Evolutionary conservation across 1,140 invertebrate species (phyloP).

Genomic region (Archivesica marissinica): DNA sequence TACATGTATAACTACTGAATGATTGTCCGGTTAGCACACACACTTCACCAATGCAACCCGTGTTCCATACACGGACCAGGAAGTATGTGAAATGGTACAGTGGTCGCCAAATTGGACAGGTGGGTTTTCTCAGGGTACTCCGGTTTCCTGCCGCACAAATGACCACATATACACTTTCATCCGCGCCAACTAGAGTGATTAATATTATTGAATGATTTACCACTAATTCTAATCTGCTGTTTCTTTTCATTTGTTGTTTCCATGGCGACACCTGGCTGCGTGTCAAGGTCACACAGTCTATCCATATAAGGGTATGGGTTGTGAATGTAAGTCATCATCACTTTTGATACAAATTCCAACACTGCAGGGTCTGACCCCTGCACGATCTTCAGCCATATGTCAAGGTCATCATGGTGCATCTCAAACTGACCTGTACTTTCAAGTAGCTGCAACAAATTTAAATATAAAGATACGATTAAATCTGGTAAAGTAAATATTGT

Average conservation of each 20-base stretch:
- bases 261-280: constrained; percentile 9
- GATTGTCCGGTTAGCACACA: too few relatives aligned
- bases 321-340: constrained; percentile 57
- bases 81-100: too few relatives aligned
- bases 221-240: constrained; percentile 6
- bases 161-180: too few relatives aligned
- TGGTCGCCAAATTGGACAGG: too few relatives aligned
- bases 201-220: constrained; percentile 3
- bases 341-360: constrained; percentile 43
- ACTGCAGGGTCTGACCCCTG: neutral
- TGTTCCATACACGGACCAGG: too few relatives aligned
- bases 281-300: constrained; percentile 45
- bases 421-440: constrained; percentile 48
- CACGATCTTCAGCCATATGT: constrained; percentile 6
- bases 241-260: neutral
- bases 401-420: constrained; percentile 22
- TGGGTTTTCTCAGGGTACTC: too few relatives aligned
- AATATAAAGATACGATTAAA: too few relatives aligned
- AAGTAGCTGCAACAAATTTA: constrained; percentile 19
- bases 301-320: constrained; percentile 60
- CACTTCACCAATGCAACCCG: too few relatives aligned
- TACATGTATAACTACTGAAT: too few relatives aligned
- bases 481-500: too few relatives aligned
- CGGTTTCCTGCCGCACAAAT: too few relatives aligned
- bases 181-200: too few relatives aligned